phyloP scores from a whole-genome alignment of 2,888 invertebrate species.

The Stramonita haemastoma region DNA sequence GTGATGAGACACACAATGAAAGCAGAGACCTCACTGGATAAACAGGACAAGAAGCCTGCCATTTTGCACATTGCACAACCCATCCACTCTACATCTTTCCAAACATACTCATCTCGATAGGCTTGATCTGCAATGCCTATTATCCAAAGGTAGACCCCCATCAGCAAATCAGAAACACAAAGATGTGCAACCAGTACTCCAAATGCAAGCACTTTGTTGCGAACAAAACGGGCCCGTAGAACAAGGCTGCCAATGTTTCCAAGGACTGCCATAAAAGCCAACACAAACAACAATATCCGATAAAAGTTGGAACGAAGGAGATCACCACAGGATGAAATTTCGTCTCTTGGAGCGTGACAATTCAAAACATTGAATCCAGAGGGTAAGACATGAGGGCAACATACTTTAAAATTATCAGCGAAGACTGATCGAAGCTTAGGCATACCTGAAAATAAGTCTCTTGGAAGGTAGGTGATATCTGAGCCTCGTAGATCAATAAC shows the following conservation, averaged over 20 bases:
- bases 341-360: background rate
- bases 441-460: background rate
- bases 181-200: background rate
- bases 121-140: background rate
- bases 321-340: background rate
- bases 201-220: background rate
- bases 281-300: background rate
- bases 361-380: background rate
- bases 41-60: background rate
- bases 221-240: background rate
- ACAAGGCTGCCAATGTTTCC: background rate
- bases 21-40: background rate
- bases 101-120: background rate
- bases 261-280: background rate
- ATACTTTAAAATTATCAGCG: background rate
- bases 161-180: background rate
- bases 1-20: background rate
- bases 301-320: background rate
- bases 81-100: background rate
- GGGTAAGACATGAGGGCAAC: background rate
- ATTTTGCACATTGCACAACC: background rate
- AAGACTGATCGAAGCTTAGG: background rate
- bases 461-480: background rate
- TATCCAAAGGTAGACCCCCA: background rate
- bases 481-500: background rate